Conservation (phyloP, 1,140 invertebrate species). For the Linepithema humile region DNA sequence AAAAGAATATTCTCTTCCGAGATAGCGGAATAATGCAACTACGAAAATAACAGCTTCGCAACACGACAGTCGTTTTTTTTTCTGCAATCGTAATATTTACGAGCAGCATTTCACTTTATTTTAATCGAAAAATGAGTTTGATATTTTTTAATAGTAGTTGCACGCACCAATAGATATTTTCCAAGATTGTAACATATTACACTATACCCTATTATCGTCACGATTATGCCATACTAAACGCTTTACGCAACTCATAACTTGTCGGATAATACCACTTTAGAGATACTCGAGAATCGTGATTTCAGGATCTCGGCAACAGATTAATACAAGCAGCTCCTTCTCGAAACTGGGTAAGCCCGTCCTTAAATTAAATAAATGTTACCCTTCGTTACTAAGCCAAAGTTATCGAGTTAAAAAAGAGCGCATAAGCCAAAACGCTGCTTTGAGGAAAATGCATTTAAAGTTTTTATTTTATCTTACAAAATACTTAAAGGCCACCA, state of each 20-base stretch:
- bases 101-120: neutral
- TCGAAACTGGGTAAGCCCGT: constrained; percentile 34
- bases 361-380: constrained; percentile 44
- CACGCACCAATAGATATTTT: neutral
- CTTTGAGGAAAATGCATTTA: constrained; percentile 42
- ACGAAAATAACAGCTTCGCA: constrained; percentile 38
- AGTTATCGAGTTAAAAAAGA: constrained; percentile 41
- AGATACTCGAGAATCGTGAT: constrained; percentile 18
- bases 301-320: constrained; percentile 31
- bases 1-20: neutral
- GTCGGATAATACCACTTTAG: constrained; percentile 34
- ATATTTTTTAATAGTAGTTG: constrained; percentile 3
- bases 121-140: neutral
- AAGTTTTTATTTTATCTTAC: constrained; percentile 37
- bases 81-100: neutral
- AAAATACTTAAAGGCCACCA: constrained; percentile 23
- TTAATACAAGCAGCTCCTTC: constrained; percentile 33
- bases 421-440: constrained; percentile 30
- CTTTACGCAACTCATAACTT: constrained; percentile 29
- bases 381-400: constrained; percentile 24
- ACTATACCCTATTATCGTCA: neutral
- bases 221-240: neutral
- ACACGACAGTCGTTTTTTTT: neutral
- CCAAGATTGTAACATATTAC: neutral
- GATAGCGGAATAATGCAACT: constrained; percentile 8